phyloP scores from a whole-genome alignment of 2,888 invertebrate genomes.

The Mesoligia furuncula region DNA sequence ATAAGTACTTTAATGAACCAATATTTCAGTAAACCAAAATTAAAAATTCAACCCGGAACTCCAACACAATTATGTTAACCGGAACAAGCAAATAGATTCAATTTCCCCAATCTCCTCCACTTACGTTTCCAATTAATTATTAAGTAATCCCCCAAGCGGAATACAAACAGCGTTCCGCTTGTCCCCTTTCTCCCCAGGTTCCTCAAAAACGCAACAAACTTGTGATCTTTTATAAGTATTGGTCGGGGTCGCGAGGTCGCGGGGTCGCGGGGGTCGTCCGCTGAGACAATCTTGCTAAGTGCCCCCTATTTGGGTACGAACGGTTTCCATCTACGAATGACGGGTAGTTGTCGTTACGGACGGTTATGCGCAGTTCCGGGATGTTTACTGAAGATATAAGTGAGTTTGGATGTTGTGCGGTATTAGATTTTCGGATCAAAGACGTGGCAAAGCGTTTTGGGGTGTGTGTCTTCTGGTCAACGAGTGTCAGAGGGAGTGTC shows the following conservation, averaged over 20 bases:
- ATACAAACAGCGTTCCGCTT: conserved; percentile 54
- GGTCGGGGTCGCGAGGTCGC: conserved; percentile 24
- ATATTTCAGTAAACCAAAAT: neutral
- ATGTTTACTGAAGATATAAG: conserved; percentile 36
- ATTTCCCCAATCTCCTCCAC: conserved; percentile 45
- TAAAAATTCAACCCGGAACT: conserved; percentile 5
- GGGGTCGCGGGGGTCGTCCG: conserved; percentile 25
- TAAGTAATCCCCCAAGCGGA: conserved; percentile 55
- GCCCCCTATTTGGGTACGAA: conserved; percentile 32
- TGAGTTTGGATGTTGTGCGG: conserved; percentile 19
- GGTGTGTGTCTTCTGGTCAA: neutral
- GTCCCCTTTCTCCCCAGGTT: conserved; percentile 31
- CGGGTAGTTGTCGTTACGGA: conserved; percentile 29
- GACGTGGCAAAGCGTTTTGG: conserved; percentile 10
- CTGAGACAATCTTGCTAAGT: conserved; percentile 58
- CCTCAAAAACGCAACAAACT: conserved; percentile 51
- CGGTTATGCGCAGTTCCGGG: conserved; percentile 26
- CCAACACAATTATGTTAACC: conserved; percentile 9
- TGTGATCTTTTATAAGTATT: conserved; percentile 57
- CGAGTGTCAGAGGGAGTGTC: neutral
- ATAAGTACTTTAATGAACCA: neutral
- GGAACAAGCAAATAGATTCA: conserved; percentile 41
- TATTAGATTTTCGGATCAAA: conserved; percentile 37
- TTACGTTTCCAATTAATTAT: conserved; percentile 64
- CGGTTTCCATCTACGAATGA: neutral